Conservation (phyloP, 2,113 vertebrate species). For the Colaptes auratus region DNA sequence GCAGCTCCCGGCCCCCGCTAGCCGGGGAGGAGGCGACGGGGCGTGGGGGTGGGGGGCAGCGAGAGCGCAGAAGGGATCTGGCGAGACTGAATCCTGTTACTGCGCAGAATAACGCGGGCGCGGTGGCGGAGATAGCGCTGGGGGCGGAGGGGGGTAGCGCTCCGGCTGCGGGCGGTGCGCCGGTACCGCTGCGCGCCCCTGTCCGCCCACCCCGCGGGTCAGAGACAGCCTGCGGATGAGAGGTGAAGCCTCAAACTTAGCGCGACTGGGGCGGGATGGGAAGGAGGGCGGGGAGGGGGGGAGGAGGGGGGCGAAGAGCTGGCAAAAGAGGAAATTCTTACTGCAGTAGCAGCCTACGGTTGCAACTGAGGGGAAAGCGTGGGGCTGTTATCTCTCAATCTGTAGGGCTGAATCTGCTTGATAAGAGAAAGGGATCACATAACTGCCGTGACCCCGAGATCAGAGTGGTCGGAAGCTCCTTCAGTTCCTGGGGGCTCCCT, state of each 20-base stretch:
- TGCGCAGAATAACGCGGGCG: not conserved
- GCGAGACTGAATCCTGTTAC: not conserved
- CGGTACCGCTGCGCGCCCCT: not conserved
- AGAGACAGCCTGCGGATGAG: not conserved
- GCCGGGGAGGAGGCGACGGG: not conserved
- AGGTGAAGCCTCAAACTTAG: not conserved
- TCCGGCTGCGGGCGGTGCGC: not conserved
- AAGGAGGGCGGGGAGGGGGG: no score
- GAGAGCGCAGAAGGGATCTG: not conserved
- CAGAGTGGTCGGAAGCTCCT: not conserved
- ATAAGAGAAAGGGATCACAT: not conserved
- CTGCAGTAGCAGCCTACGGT: not conserved
- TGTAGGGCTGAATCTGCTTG: not conserved
- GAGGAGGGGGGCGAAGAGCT: not conserved
- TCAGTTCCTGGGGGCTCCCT: not conserved
- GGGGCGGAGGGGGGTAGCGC: not conserved
- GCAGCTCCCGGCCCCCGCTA: not conserved
- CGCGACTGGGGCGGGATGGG: no score
- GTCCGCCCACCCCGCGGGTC: not conserved
- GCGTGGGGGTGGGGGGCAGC: not conserved
- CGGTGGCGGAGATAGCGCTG: not conserved
- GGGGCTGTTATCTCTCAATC: not conserved
- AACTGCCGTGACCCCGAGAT: constrained; percentile 17
- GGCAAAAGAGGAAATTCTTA: constrained; percentile 13
- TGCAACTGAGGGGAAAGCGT: not conserved